Percentiles rank a stretch among this genome's conserved stretches.
Conservation (phyloP, 2,113 vertebrate species). For the Catharus bicknelli region DNA sequence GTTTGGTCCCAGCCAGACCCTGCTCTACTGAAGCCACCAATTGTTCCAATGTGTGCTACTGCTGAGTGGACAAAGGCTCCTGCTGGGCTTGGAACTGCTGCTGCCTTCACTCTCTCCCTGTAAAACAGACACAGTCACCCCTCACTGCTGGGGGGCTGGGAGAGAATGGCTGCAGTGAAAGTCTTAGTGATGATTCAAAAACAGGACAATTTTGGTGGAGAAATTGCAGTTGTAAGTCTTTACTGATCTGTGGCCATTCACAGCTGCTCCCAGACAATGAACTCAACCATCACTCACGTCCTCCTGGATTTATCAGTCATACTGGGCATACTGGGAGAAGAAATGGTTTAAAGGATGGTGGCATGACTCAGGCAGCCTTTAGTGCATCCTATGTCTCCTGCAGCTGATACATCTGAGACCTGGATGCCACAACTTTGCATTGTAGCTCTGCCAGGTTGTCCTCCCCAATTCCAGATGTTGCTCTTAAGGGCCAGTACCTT, state of each 20-base stretch:
- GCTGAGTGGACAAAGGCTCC: fast-evolving
- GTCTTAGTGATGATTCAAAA: fast-evolving
- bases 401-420: neutral
- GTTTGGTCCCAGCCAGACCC: neutral
- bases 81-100: fast-evolving
- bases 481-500: neutral
- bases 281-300: fast-evolving
- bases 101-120: neutral
- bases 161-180: neutral
- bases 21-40: fast-evolving
- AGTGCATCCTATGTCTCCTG: neutral
- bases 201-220: neutral
- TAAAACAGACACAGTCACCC: neutral
- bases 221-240: neutral
- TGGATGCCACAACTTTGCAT: neutral
- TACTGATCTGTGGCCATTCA: neutral
- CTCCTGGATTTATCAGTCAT: neutral
- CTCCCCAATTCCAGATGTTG: fast-evolving
- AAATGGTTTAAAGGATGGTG: neutral
- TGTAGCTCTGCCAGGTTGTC: neutral
- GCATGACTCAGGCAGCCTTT: neutral
- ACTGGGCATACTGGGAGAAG: neutral
- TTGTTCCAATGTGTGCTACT: fast-evolving
- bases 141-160: fast-evolving
- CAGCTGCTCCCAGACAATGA: neutral